Evolutionary conservation across 2,797 vertebrate species (phyloP).

Genomic region (Eulemur mongoz): DNA sequence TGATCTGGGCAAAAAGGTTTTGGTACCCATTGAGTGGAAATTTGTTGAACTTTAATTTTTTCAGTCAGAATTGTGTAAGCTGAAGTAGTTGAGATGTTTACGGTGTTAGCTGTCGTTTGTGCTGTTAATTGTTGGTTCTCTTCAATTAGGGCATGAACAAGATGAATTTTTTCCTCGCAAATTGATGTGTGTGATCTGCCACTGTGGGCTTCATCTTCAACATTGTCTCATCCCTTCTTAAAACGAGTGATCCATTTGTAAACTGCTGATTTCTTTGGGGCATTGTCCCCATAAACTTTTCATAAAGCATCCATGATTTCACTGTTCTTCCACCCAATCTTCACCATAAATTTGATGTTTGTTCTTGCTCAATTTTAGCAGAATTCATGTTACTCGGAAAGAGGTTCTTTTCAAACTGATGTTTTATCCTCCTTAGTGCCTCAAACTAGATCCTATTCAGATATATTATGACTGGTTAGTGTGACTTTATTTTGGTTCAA

Average conservation of each 20-base stretch:
- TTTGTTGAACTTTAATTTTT: not conserved
- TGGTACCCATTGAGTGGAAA: not conserved
- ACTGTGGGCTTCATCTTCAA: not conserved
- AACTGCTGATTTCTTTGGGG: not conserved
- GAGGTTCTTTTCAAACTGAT: not conserved
- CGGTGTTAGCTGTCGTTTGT: not conserved
- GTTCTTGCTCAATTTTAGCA: not conserved
- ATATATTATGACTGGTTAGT: not conserved
- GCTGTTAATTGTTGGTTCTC: not conserved
- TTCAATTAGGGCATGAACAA: not conserved
- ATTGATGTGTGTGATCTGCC: not conserved
- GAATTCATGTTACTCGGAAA: not conserved
- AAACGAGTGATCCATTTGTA: not conserved
- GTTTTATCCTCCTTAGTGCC: not conserved
- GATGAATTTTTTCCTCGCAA: not conserved
- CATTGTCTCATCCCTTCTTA: no score
- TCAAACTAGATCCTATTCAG: not conserved
- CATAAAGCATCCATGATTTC: not conserved
- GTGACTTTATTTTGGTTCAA: not conserved
- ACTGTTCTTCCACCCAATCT: not conserved
- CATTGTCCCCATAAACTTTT: not conserved
- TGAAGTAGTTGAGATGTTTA: not conserved
- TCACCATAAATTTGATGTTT: not conserved
- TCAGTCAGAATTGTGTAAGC: not conserved
- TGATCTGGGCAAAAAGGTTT: not conserved